Evolutionary conservation across 2,113 vertebrate species (phyloP).

Genomic region (Brachionichthys hirsutus): DNA sequence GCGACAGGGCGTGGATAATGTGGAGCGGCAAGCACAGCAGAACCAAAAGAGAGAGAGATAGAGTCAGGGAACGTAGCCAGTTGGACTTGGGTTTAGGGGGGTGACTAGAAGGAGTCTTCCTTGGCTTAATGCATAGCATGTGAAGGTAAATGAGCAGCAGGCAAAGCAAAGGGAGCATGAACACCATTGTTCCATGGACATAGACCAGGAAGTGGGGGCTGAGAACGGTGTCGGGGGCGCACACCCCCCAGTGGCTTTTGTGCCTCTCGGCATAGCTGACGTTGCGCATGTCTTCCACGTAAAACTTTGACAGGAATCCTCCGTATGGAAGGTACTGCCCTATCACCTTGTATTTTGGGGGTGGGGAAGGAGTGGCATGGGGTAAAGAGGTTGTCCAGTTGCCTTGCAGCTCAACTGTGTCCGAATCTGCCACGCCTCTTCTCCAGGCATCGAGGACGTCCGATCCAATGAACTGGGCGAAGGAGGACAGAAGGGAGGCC

Average conservation of each 20-base stretch:
- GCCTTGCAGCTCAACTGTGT: conserved; percentile 29
- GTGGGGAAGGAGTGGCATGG: background rate
- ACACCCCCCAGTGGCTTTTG: conserved; percentile 73
- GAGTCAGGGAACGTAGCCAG: conserved; percentile 57
- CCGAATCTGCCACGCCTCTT: background rate
- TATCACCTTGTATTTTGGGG: conserved; percentile 60
- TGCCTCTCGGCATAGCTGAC: conserved; percentile 73
- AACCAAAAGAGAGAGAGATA: conserved; percentile 77
- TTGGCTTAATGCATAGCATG: conserved; percentile 59
- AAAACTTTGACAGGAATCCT: conserved; percentile 79
- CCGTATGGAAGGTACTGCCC: conserved; percentile 68
- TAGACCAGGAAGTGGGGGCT: conserved; percentile 73
- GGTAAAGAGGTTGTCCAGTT: conserved; percentile 65
- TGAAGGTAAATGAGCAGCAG: conserved; percentile 72
- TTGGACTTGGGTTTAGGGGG: conserved; percentile 42
- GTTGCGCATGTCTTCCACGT: conserved; percentile 63
- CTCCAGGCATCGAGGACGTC: conserved; percentile 57
- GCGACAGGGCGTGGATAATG: conserved; percentile 63
- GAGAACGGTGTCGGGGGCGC: conserved; percentile 70
- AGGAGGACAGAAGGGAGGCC: conserved; percentile 74
- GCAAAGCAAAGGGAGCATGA: conserved; percentile 71
- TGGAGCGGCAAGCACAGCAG: conserved; percentile 78
- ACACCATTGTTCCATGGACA: conserved; percentile 67
- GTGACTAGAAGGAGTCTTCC: conserved; percentile 28
- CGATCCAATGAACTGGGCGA: conserved; percentile 77